Evolutionary conservation across 2,797 vertebrate genomes (phyloP).

Genomic region (Acanthopagrus latus): DNA sequence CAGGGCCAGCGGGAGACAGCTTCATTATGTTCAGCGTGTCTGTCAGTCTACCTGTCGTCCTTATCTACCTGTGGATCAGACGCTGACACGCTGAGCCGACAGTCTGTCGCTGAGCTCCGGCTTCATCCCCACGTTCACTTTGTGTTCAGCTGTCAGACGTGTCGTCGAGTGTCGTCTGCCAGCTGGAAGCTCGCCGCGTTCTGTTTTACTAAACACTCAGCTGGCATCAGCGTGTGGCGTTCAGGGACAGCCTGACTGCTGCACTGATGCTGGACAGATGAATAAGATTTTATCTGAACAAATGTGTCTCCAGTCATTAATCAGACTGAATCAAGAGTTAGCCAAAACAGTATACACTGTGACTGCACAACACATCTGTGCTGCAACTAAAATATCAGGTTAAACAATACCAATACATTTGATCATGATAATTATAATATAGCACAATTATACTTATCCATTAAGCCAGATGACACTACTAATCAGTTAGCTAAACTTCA

Average conservation of each 20-base stretch:
- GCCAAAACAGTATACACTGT: no score
- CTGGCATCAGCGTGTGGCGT: constrained; percentile 3
- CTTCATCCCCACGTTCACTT: constrained; percentile 5
- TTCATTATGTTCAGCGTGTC: constrained; percentile 26
- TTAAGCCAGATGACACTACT: no score
- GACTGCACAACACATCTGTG: no score
- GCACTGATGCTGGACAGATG: not conserved
- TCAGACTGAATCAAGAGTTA: no score
- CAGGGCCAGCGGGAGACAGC: not conserved
- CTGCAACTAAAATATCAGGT: no score
- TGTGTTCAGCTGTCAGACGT: constrained; percentile 33
- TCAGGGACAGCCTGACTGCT: not conserved
- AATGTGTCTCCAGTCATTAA: no score
- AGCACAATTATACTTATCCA: no score
- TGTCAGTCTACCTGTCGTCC: constrained; percentile 30
- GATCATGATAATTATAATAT: no score
- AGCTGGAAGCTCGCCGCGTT: constrained; percentile 15
- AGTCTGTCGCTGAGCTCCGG: constrained; percentile 17
- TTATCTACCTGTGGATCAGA: constrained; percentile 41
- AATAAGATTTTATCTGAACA: no score
- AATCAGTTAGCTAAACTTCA: no score
- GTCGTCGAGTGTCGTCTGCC: constrained; percentile 12
- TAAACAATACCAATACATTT: no score
- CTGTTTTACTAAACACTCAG: constrained; percentile 41
- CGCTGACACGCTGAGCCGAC: constrained; percentile 7